Percentiles rank a stretch among this genome's conserved stretches.
phyloP scores from a whole-genome alignment of 2,888 invertebrate species.

The Acanthosepion lycidas region DNA sequence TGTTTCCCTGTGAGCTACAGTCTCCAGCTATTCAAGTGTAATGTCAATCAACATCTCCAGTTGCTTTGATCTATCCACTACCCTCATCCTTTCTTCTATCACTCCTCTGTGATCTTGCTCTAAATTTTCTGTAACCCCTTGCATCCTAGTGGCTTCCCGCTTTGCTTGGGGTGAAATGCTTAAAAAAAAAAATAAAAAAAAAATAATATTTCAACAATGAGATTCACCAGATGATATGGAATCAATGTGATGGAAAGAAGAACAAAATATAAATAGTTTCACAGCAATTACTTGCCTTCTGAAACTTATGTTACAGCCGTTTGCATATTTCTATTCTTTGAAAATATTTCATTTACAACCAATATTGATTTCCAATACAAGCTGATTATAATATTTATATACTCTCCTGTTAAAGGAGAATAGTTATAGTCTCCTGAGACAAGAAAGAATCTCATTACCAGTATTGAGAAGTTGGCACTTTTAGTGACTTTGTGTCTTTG shows the following conservation, averaged over 20 bases:
- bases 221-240: background rate
- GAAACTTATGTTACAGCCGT: background rate
- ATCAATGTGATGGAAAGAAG: background rate
- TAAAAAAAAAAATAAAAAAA: no score
- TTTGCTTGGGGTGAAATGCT: no score
- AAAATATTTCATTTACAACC: background rate
- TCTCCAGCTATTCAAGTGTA: no score
- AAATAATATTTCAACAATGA: background rate
- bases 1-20: no score
- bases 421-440: background rate
- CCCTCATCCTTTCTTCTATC: no score
- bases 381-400: conserved; percentile 11
- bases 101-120: no score
- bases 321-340: background rate
- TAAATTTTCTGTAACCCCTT: no score
- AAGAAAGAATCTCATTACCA: background rate
- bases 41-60: no score
- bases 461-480: no score
- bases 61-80: no score
- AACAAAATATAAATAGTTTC: background rate
- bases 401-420: background rate
- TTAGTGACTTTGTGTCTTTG: no score
- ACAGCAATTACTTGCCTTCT: background rate
- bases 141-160: no score
- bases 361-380: background rate